A percentile compares a stretch with the other conserved stretches of the same genome.
These are phyloP conservation scores for Aix galericulata DNA, from an alignment of 2,113 vertebrate genomes.

Conservation along the genomic window DNA sequence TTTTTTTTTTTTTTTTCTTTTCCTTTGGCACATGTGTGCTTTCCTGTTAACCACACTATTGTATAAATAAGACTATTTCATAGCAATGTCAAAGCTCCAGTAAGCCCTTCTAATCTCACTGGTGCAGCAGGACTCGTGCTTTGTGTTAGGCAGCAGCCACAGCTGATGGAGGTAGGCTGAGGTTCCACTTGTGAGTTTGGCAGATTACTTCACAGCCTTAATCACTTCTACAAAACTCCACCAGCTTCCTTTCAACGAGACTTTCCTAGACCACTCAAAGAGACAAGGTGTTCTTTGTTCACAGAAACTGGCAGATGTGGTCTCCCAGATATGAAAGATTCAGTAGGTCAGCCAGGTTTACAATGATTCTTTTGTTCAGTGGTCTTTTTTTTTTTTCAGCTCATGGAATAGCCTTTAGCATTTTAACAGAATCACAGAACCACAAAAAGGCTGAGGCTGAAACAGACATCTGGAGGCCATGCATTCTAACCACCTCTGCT, in stretches of 20 bases:
- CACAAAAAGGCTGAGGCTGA: not conserved
- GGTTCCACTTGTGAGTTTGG: not conserved
- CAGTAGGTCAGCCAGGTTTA: not conserved
- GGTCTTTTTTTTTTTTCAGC: too few relatives aligned
- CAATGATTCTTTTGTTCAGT: not conserved
- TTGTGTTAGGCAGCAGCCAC: not conserved
- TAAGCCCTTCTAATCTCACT: not conserved
- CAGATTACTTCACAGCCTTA: not conserved
- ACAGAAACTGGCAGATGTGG: not conserved
- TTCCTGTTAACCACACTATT: not conserved
- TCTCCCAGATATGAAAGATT: not conserved
- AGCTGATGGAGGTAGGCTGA: not conserved
- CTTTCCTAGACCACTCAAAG: not conserved
- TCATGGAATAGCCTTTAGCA: not conserved
- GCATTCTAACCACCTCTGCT: accelerated
- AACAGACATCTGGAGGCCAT: not conserved
- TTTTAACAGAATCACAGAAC: not conserved
- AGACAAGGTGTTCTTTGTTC: not conserved
- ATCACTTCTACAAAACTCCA: not conserved
- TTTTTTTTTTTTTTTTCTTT: not conserved
- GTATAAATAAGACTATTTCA: not conserved
- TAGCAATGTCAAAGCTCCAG: not conserved
- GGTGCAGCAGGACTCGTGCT: not conserved
- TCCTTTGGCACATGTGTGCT: accelerated
- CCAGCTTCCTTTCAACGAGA: not conserved